Evolutionary conservation across 2,797 vertebrate genomes (phyloP).

Genomic region (Poeciliopsis infans): DNA sequence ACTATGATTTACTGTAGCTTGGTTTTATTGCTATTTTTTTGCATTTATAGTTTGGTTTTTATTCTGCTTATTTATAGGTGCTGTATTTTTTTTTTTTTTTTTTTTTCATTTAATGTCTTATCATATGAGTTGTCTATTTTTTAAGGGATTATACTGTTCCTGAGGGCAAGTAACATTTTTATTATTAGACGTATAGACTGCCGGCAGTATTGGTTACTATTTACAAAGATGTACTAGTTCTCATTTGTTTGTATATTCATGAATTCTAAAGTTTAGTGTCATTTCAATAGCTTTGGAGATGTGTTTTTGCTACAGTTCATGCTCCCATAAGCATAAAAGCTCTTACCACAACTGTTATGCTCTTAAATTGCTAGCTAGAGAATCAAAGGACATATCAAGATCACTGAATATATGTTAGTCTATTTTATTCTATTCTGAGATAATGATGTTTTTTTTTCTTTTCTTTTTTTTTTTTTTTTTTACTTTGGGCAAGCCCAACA

Average conservation of each 20-base stretch:
- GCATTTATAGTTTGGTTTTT: slow-evolving; percentile 97
- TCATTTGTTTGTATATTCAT: slow-evolving; percentile 97
- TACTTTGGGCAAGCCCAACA: slow-evolving; percentile 66
- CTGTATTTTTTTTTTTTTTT: slow-evolving; percentile 84
- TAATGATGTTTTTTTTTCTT: slow-evolving; percentile 13
- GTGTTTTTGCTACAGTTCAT: slow-evolving; percentile 82
- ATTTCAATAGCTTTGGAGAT: slow-evolving; percentile 91
- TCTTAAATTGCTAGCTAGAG: slow-evolving; percentile 75
- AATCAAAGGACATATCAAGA: slow-evolving; percentile 80
- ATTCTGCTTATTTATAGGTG: slow-evolving; percentile 99
- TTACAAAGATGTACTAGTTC: slow-evolving; percentile 95
- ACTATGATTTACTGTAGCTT: slow-evolving; percentile 88
- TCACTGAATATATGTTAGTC: slow-evolving; percentile 73
- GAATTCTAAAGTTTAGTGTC: slow-evolving; percentile 91
- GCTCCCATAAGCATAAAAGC: slow-evolving; percentile 82
- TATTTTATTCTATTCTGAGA: slow-evolving; percentile 62
- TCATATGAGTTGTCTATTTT: slow-evolving; percentile 86
- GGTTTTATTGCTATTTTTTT: slow-evolving; percentile 92
- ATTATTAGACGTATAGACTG: slow-evolving; percentile 99
- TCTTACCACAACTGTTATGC: slow-evolving; percentile 71
- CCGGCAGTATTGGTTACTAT: slow-evolving; percentile 99
- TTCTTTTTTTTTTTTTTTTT: background rate
- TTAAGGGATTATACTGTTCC: slow-evolving; percentile 93
- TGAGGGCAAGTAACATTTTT: slow-evolving; percentile 94
- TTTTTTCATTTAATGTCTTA: slow-evolving; percentile 87